Conservation (phyloP, 2,797 vertebrate species). For the Cossypha heuglini region DNA sequence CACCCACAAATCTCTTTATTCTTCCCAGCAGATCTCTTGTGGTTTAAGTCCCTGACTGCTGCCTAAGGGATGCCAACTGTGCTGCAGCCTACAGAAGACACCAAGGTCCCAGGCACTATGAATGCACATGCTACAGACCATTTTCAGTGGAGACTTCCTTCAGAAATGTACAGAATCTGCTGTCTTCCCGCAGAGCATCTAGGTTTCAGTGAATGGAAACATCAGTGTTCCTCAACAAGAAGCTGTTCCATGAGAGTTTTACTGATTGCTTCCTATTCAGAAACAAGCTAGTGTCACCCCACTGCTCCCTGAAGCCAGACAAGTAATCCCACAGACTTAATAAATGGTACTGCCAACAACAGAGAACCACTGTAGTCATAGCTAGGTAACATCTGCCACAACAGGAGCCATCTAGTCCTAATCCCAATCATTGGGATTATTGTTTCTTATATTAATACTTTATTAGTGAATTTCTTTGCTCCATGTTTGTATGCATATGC, state of each 20-base stretch:
- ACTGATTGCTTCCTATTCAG: not conserved
- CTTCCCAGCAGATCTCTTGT: not conserved
- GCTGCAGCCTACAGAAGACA: not conserved
- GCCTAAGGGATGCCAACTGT: not conserved
- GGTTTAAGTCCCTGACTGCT: not conserved
- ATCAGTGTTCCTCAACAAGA: not conserved
- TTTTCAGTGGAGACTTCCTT: not conserved
- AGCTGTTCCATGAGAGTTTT: not conserved
- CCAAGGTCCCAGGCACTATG: not conserved
- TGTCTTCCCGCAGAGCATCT: not conserved
- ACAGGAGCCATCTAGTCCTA: not conserved
- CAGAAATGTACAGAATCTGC: not conserved
- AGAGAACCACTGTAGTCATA: not conserved
- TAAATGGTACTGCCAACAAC: not conserved
- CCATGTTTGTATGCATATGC: not conserved
- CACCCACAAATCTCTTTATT: not conserved
- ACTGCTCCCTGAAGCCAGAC: not conserved
- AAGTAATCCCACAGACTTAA: not conserved
- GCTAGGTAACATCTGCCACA: not conserved
- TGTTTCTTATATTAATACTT: not conserved
- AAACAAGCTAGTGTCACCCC: not conserved
- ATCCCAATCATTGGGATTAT: not conserved
- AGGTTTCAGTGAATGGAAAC: not conserved
- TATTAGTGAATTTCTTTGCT: not conserved
- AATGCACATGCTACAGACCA: not conserved